phyloP scores from a whole-genome alignment of 2,797 vertebrate genomes.

The Natrix natrix region DNA sequence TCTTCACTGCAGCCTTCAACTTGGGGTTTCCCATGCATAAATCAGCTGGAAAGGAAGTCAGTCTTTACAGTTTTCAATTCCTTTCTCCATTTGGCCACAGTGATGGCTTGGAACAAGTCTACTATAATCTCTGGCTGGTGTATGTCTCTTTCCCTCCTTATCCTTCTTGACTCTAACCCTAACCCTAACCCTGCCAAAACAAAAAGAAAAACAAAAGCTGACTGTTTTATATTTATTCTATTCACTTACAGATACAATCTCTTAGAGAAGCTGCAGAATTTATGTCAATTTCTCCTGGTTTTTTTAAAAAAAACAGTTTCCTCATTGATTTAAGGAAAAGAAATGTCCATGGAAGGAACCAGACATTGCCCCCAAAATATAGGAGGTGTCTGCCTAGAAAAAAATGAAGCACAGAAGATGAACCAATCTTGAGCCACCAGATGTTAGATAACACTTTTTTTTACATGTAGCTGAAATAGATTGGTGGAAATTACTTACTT shows the following conservation, averaged over 20 bases:
- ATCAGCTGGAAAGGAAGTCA: not conserved
- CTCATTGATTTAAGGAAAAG: not conserved
- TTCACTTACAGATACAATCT: not conserved
- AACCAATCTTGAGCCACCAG: not conserved
- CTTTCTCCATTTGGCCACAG: not conserved
- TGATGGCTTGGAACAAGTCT: not conserved
- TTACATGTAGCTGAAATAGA: not conserved
- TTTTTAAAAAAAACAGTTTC: not conserved
- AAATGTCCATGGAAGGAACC: not conserved
- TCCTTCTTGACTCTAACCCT: not conserved
- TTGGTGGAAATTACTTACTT: not conserved
- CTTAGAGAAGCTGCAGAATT: not conserved
- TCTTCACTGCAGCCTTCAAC: not conserved
- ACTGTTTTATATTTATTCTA: not conserved
- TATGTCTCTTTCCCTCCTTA: not conserved
- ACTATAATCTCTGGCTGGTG: not conserved
- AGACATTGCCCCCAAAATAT: not conserved
- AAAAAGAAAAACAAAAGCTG: not conserved
- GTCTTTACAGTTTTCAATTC: not conserved
- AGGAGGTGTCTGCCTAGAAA: not conserved
- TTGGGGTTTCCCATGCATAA: not conserved
- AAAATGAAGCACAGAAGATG: not conserved
- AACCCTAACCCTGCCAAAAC: not conserved
- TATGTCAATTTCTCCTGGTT: not conserved
- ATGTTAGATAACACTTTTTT: not conserved